Evolutionary conservation across 2,113 vertebrate species (phyloP).

Genomic region (Dromiciops gliroides): DNA sequence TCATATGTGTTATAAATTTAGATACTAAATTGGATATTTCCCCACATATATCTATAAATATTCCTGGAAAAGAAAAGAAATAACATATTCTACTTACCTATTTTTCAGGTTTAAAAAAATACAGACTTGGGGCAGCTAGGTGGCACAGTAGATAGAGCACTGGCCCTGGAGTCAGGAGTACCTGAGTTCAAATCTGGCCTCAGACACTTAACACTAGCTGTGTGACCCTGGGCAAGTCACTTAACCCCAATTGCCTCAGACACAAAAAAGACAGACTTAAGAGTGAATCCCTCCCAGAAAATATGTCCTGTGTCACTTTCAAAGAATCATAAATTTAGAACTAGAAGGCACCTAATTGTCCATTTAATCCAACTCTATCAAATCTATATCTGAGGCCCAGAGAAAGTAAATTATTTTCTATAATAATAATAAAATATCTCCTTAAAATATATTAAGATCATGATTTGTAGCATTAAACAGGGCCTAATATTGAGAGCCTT

Average conservation of each 20-base stretch:
- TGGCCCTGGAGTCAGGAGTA: too few relatives aligned
- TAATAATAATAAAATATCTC: slow-evolving; percentile 7
- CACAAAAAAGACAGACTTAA: not conserved
- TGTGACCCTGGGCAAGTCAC: too few relatives aligned
- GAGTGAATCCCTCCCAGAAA: not conserved
- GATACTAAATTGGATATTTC: not conserved
- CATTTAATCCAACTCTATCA: not conserved
- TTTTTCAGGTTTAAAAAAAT: not conserved
- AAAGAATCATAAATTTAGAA: not conserved
- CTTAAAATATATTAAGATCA: slow-evolving; percentile 29
- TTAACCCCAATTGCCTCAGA: too few relatives aligned
- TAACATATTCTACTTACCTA: not conserved
- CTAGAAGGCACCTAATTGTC: not conserved
- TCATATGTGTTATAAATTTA: not conserved
- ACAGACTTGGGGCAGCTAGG: too few relatives aligned
- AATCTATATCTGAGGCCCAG: not conserved
- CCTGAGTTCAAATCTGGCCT: too few relatives aligned
- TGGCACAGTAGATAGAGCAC: too few relatives aligned
- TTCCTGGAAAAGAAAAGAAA: not conserved
- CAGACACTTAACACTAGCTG: too few relatives aligned
- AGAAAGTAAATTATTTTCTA: not conserved
- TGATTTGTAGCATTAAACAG: not conserved
- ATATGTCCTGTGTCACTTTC: not conserved
- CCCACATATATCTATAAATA: slow-evolving; percentile 11
- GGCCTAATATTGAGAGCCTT: not conserved